phyloP scores from a whole-genome alignment of 2,797 vertebrate species.

The Anniella stebbinsi region DNA sequence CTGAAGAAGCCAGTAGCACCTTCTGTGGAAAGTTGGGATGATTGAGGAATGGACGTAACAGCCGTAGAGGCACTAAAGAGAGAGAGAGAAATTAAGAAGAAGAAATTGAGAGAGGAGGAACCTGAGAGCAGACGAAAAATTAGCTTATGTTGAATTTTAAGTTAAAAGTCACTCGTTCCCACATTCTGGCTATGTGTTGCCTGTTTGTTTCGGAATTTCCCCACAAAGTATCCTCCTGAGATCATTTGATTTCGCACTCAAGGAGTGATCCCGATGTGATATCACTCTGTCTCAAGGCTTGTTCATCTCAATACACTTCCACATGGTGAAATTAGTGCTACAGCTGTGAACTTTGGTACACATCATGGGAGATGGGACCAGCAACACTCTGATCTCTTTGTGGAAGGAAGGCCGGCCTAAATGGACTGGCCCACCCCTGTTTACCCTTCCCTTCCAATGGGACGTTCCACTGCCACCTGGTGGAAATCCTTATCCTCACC shows the following conservation, averaged over 20 bases:
- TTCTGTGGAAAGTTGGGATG: constrained; percentile 99
- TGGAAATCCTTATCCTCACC: too few species aligned
- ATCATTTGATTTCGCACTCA: neutral
- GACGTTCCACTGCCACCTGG: too few species aligned
- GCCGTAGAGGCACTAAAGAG: constrained; percentile 94
- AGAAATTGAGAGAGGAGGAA: constrained; percentile 5
- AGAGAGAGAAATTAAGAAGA: constrained; percentile 59
- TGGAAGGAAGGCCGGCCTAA: too few species aligned
- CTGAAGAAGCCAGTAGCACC: constrained; percentile 99
- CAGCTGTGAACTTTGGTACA: too few species aligned
- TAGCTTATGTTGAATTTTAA: too few species aligned
- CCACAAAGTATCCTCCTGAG: too few species aligned
- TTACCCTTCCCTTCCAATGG: too few species aligned
- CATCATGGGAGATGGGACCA: too few species aligned
- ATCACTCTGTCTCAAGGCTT: neutral
- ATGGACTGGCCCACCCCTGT: too few species aligned
- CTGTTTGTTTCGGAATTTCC: neutral
- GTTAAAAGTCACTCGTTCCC: neutral
- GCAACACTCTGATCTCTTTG: too few species aligned
- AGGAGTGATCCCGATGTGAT: too few species aligned
- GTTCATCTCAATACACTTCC: neutral
- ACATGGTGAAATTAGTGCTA: neutral
- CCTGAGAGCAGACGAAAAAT: neutral
- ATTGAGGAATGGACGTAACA: constrained; percentile 99
- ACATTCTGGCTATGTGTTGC: neutral